Conservation (phyloP, 2,888 invertebrate genomes). For the Drosophila percnosoma region DNA sequence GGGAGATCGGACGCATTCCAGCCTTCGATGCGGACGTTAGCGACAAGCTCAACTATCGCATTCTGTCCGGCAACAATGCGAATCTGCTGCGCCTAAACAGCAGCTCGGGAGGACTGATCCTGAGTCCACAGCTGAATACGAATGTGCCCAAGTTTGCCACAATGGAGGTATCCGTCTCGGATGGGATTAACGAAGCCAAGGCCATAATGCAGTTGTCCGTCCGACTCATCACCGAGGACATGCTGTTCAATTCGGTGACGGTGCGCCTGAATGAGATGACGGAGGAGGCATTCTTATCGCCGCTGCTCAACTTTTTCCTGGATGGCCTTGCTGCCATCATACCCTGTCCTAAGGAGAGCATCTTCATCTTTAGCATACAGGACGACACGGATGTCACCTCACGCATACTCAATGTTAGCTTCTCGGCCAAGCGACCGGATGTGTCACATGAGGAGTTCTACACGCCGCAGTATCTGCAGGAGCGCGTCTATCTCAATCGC, state of each 20-base stretch:
- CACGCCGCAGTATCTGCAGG: slow-evolving; percentile 94
- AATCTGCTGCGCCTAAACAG: slow-evolving; percentile 93
- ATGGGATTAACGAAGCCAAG: slow-evolving; percentile 96
- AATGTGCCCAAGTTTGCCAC: slow-evolving; percentile 97
- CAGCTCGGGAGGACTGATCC: slow-evolving; percentile 92
- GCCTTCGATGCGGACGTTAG: slow-evolving; percentile 98
- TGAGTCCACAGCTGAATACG: slow-evolving; percentile 97
- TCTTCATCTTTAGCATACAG: slow-evolving; percentile 96
- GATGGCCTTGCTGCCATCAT: slow-evolving; percentile 96
- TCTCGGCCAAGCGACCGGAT: slow-evolving; percentile 94
- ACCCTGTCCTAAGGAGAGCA: slow-evolving; percentile 96
- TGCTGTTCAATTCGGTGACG: slow-evolving; percentile 97
- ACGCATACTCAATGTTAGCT: slow-evolving; percentile 96
- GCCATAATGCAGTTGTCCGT: slow-evolving; percentile 96
- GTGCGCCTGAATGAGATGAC: slow-evolving; percentile 97
- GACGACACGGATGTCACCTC: slow-evolving; percentile 95
- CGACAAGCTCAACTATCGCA: slow-evolving; percentile 92
- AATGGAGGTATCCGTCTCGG: slow-evolving; percentile 96
- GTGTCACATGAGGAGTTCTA: slow-evolving; percentile 92
- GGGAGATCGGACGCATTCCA: slow-evolving; percentile 95
- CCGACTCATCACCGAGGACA: slow-evolving; percentile 95
- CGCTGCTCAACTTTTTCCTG: slow-evolving; percentile 93
- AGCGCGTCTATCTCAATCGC: slow-evolving; percentile 96
- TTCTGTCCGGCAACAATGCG: slow-evolving; percentile 96
- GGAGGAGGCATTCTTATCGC: slow-evolving; percentile 95